Conservation (phyloP, 1,140 invertebrate species). For the Drosophila lacertosa region DNA sequence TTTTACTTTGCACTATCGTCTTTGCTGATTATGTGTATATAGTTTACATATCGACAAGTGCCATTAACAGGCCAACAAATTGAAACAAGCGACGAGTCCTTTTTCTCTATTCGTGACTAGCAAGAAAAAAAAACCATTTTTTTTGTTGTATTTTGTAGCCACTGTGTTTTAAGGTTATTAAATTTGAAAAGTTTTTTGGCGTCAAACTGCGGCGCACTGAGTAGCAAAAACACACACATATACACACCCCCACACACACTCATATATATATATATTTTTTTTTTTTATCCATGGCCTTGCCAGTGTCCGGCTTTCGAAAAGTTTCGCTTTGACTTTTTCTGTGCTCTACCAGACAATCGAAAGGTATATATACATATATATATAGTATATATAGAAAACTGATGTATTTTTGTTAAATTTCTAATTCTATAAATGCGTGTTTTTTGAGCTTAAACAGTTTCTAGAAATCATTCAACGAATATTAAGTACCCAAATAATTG, state of each 20-base stretch:
- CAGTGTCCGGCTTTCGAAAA: conserved; percentile 58
- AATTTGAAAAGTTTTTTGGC: conserved; percentile 78
- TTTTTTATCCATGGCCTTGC: conserved; percentile 19
- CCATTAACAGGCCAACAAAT: conserved; percentile 64
- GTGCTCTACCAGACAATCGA: background rate
- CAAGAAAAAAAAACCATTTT: too few relatives aligned
- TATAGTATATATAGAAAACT: background rate
- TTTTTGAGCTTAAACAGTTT: background rate
- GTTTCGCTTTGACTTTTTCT: conserved; percentile 53
- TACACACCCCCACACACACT: conserved; percentile 14
- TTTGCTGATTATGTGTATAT: conserved; percentile 56
- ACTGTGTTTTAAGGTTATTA: conserved; percentile 75
- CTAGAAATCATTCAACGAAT: background rate
- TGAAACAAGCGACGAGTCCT: conserved; percentile 47
- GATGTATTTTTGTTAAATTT: background rate
- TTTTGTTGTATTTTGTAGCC: background rate
- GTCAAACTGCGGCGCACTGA: conserved; percentile 49
- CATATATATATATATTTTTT: background rate
- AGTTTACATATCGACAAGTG: conserved; percentile 66
- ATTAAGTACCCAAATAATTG: too few relatives aligned
- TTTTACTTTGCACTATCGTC: conserved; percentile 49
- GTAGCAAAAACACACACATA: conserved; percentile 2
- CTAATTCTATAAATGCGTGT: background rate
- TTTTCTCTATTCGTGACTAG: too few relatives aligned
- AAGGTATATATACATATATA: conserved; percentile 2